Percentiles rank a stretch among this genome's conserved stretches.
Conservation (phyloP, 2,797 vertebrate genomes). For the Tympanoctomys barrerae region DNA sequence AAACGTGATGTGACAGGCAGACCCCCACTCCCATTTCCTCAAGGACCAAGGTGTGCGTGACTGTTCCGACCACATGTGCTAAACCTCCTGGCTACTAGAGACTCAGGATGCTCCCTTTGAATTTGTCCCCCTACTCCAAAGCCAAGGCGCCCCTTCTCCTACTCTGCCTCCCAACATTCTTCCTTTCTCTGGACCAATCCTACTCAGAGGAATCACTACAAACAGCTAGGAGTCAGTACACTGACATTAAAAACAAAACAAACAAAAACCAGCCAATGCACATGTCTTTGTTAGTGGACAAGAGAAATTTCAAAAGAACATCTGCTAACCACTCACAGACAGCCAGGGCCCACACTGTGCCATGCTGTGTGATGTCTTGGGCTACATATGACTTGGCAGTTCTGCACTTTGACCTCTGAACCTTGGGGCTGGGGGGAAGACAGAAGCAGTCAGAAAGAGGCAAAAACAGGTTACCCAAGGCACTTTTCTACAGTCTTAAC, state of each 20-base stretch:
- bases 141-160: not conserved
- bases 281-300: not conserved
- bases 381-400: not conserved
- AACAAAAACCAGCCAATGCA: not conserved
- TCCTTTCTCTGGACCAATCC: not conserved
- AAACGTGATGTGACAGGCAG: not conserved
- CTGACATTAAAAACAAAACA: not conserved
- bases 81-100: fast-evolving
- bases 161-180: not conserved
- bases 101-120: not conserved
- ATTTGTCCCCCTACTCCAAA: not conserved
- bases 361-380: not conserved
- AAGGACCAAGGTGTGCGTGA: fast-evolving
- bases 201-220: not conserved
- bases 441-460: not conserved
- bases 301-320: not conserved
- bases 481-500: not conserved
- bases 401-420: not conserved
- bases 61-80: too few relatives aligned
- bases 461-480: not conserved
- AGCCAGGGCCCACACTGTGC: not conserved
- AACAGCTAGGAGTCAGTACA: not conserved
- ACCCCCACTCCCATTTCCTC: not conserved
- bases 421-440: not conserved
- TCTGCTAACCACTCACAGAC: not conserved